A percentile compares a stretch with the other conserved stretches of the same genome.
Evolutionary conservation across 2,797 vertebrate genomes (phyloP).

Genomic region (Phoeniculus purpureus): DNA sequence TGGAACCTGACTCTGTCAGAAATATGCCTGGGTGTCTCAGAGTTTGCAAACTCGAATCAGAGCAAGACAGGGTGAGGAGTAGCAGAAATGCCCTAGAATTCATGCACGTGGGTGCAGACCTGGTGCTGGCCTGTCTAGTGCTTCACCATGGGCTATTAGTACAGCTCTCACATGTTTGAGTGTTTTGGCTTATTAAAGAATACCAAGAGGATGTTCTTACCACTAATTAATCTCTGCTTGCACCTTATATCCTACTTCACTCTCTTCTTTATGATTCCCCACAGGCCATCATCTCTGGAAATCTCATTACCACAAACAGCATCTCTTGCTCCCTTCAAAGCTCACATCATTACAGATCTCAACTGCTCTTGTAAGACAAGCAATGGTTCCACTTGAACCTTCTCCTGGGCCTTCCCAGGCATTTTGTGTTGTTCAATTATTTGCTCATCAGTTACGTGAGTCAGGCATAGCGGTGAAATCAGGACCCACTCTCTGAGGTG

Average conservation of each 20-base stretch:
- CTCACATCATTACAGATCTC: slow-evolving; percentile 38
- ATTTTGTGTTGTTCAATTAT: slow-evolving; percentile 36
- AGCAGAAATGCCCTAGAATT: neutral
- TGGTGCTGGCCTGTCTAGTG: neutral
- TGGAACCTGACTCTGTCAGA: neutral
- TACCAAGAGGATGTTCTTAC: neutral
- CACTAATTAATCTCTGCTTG: slow-evolving; percentile 49
- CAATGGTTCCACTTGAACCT: slow-evolving; percentile 19
- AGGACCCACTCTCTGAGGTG: slow-evolving; percentile 48
- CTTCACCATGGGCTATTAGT: neutral
- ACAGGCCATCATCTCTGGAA: slow-evolving; percentile 7
- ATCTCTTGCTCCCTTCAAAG: slow-evolving; percentile 42
- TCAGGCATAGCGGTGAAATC: neutral
- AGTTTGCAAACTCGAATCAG: neutral
- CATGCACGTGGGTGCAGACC: neutral
- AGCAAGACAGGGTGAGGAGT: neutral
- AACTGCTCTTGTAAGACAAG: neutral
- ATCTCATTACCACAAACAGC: slow-evolving; percentile 52
- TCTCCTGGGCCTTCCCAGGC: slow-evolving; percentile 26
- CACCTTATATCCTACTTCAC: slow-evolving; percentile 2
- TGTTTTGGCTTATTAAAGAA: neutral
- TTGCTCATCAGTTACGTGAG: slow-evolving; percentile 42
- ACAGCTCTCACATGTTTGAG: neutral
- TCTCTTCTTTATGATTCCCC: slow-evolving; percentile 12
- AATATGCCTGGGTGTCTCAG: accelerated